phyloP scores from a whole-genome alignment of 2,113 vertebrate genomes.

The Vulpes ferrilata region DNA sequence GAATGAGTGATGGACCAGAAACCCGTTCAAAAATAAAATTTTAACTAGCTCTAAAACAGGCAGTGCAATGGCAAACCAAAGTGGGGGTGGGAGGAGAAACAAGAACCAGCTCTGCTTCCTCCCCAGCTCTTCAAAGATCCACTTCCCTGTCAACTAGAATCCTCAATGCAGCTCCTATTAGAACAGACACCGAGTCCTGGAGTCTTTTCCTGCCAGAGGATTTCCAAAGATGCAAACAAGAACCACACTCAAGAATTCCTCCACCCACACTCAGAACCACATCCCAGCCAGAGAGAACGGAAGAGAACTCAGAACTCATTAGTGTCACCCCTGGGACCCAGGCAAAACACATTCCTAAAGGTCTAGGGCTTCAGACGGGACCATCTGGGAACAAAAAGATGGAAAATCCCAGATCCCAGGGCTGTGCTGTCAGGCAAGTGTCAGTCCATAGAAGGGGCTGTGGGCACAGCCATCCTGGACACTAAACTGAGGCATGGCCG shows the following conservation, averaged over 20 bases:
- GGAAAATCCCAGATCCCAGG: not conserved
- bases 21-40: not conserved
- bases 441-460: not conserved
- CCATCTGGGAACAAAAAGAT: conserved; percentile 6
- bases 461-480: not conserved
- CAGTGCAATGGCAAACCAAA: not conserved
- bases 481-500: not conserved
- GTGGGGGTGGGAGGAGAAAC: not conserved
- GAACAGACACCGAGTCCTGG: not conserved
- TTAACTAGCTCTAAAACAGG: not conserved
- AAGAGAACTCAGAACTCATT: not conserved
- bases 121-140: not conserved
- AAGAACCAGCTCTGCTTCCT: not conserved
- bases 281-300: not conserved
- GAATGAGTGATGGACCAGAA: not conserved
- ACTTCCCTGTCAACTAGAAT: not conserved
- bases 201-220: not conserved
- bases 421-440: not conserved
- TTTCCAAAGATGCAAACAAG: not conserved
- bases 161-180: not conserved
- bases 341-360: conserved; percentile 3
- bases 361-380: not conserved
- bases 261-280: not conserved
- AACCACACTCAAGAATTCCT: not conserved
- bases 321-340: not conserved